Evolutionary conservation across 2,113 vertebrate genomes (phyloP).

Genomic region (Electrona antarctica): DNA sequence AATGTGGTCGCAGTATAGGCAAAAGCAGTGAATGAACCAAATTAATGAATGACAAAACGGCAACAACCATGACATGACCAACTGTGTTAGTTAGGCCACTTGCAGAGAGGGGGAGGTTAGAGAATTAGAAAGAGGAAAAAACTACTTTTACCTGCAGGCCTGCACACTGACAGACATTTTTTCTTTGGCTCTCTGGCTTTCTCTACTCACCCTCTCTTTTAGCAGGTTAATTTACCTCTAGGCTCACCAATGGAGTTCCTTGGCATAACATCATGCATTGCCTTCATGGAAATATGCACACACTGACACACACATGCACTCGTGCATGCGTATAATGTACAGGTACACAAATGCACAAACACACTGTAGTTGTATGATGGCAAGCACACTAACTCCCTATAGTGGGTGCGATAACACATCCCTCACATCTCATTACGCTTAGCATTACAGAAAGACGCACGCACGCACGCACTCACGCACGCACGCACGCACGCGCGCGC

Average conservation of each 20-base stretch:
- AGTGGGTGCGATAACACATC: not conserved
- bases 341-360: not conserved
- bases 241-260: slow-evolving; percentile 28
- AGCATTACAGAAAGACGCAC: not conserved
- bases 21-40: too few relatives aligned
- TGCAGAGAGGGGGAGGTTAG: too few relatives aligned
- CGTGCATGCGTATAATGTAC: not conserved
- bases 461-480: slow-evolving; percentile 1
- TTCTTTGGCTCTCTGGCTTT: not conserved
- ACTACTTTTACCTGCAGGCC: too few relatives aligned
- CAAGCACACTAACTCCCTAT: not conserved
- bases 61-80: too few relatives aligned
- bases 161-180: not conserved
- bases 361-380: not conserved
- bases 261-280: not conserved
- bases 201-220: slow-evolving; percentile 4
- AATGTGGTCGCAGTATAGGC: too few relatives aligned
- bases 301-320: not conserved
- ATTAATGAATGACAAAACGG: too few relatives aligned
- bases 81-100: too few relatives aligned
- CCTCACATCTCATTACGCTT: too few relatives aligned
- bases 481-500: slow-evolving; percentile 1
- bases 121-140: too few relatives aligned
- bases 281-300: not conserved
- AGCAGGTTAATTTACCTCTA: slow-evolving; percentile 23